Evolutionary conservation across 2,888 invertebrate genomes (phyloP).

Genomic region (Leptogaster cylindrica): DNA sequence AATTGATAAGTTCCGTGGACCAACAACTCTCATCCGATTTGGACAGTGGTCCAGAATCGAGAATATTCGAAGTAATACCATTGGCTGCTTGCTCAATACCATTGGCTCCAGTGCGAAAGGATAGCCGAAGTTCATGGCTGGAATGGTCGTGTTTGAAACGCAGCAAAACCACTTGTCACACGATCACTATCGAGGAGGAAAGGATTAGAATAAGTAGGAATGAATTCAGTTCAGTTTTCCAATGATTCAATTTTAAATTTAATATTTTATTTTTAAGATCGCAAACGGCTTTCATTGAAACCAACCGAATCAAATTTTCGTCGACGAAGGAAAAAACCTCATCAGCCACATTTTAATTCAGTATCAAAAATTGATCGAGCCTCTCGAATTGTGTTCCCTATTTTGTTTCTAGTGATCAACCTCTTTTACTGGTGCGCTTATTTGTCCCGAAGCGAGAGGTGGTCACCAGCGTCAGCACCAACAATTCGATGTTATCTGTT

Average conservation of each 20-base stretch:
- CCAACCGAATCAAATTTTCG: conserved; percentile 53
- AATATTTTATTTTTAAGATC: conserved; percentile 20
- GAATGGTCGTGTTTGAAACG: conserved; percentile 42
- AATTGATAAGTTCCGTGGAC: neutral
- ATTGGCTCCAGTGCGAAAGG: conserved; percentile 51
- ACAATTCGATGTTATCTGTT: conserved; percentile 62
- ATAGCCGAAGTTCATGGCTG: conserved; percentile 12
- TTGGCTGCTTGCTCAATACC: conserved; percentile 67
- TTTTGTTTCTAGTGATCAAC: conserved; percentile 77
- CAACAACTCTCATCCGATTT: conserved; percentile 49
- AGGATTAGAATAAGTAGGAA: conserved; percentile 34
- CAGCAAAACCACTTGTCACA: conserved; percentile 42
- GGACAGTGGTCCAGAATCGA: conserved; percentile 57
- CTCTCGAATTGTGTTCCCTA: conserved; percentile 76
- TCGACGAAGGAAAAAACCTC: conserved; percentile 57
- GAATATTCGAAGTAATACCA: conserved; percentile 69
- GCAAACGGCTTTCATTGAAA: conserved; percentile 42
- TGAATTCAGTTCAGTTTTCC: neutral
- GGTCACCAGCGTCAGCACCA: conserved; percentile 54
- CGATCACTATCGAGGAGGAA: conserved; percentile 37
- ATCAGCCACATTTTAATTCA: conserved; percentile 74
- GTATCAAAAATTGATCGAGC: conserved; percentile 81
- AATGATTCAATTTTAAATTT: too few species aligned
- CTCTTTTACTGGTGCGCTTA: conserved; percentile 81
- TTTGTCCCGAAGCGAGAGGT: conserved; percentile 66